Conservation (phyloP, 2,888 invertebrate genomes). For the Epistrophe eligans region DNA sequence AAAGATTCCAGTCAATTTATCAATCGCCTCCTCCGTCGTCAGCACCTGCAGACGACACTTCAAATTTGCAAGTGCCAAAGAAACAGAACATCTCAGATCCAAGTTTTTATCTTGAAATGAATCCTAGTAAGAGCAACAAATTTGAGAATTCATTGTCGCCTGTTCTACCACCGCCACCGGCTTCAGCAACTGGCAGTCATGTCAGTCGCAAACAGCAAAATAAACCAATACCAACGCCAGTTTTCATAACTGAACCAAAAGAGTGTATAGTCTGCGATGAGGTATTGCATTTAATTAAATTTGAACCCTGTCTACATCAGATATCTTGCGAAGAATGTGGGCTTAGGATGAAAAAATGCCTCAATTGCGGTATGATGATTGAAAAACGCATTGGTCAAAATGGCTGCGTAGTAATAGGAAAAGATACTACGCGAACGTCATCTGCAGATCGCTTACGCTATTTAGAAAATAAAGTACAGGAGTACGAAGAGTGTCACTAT, state of each 20-base stretch:
- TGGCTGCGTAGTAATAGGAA: conserved; percentile 84
- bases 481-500: conserved; percentile 93
- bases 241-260: conserved; percentile 77
- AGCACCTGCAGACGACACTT: conserved; percentile 60
- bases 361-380: conserved; percentile 87
- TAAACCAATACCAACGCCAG: conserved; percentile 76
- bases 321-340: conserved; percentile 91
- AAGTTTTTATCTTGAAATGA: conserved; percentile 77
- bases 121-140: conserved; percentile 69
- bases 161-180: conserved; percentile 33
- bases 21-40: conserved; percentile 58
- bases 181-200: conserved; percentile 57
- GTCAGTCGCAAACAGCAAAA: conserved; percentile 79
- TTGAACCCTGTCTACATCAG: conserved; percentile 90
- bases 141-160: conserved; percentile 47
- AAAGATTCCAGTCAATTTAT: conserved; percentile 48
- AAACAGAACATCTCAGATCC: conserved; percentile 76
- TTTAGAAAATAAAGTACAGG: conserved; percentile 91
- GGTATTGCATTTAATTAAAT: conserved; percentile 86
- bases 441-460: conserved; percentile 87
- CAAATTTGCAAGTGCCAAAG: conserved; percentile 71
- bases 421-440: conserved; percentile 85
- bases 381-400: conserved; percentile 85
- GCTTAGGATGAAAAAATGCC: conserved; percentile 90
- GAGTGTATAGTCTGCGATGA: conserved; percentile 91